A percentile compares a stretch with the other conserved stretches of the same genome.
These are phyloP conservation scores for Saguinus midas DNA, from an alignment of 2,113 vertebrate species.

Conservation along the genomic window DNA sequence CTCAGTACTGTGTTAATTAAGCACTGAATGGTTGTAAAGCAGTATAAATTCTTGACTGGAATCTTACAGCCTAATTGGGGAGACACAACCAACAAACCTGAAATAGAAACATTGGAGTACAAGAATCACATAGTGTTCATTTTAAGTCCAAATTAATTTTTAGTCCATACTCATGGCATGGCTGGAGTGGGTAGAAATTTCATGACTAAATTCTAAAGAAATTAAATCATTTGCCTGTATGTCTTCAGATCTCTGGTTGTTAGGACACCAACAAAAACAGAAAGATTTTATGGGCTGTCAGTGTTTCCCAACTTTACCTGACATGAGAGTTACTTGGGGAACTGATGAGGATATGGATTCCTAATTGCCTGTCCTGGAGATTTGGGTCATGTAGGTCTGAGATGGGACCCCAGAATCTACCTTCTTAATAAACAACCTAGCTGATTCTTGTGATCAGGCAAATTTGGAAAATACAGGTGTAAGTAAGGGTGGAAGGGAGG, in stretches of 20 bases:
- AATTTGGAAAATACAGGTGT: neutral
- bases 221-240: neutral
- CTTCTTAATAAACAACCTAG: neutral
- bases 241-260: neutral
- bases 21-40: neutral
- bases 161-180: neutral
- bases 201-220: slow-evolving; percentile 2
- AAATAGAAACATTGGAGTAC: neutral
- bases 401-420: neutral
- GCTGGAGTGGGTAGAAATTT: neutral
- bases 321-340: neutral
- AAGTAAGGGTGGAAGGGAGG: neutral
- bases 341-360: neutral
- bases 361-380: neutral
- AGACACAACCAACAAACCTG: neutral
- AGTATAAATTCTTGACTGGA: neutral
- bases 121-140: neutral
- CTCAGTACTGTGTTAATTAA: neutral
- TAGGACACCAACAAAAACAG: slow-evolving; percentile 9
- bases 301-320: neutral
- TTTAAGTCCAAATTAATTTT: slow-evolving; percentile 17
- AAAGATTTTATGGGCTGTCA: neutral
- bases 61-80: neutral
- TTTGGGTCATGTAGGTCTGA: neutral
- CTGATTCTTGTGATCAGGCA: neutral